Conservation (phyloP, 2,113 vertebrate species). For the Sturnus vulgaris region DNA sequence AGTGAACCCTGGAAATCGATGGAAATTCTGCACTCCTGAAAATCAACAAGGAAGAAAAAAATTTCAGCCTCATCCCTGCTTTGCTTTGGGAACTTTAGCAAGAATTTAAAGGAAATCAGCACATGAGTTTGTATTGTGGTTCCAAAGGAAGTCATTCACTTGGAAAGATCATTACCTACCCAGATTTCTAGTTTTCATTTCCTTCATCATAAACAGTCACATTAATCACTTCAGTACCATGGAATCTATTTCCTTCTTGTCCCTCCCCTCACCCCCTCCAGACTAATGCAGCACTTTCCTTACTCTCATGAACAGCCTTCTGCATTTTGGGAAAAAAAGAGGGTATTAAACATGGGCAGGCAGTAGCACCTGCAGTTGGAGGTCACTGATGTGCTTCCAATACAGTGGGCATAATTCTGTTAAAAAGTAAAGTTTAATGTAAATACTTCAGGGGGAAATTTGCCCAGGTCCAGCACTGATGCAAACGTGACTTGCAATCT, state of each 20-base stretch:
- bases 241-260: constrained; percentile 29
- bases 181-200: constrained; percentile 70
- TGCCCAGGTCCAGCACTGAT: not conserved
- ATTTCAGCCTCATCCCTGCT: not conserved
- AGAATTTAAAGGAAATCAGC: constrained; percentile 49
- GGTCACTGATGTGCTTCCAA: not conserved
- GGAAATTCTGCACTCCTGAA: not conserved
- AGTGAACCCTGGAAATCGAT: not conserved
- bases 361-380: not conserved
- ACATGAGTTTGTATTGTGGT: constrained; percentile 26
- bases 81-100: constrained; percentile 34
- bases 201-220: constrained; percentile 52
- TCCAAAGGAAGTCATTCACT: constrained; percentile 57
- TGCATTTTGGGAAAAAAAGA: not conserved
- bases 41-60: not conserved
- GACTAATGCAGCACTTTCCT: not conserved
- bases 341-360: not conserved
- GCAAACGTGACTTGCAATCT: not conserved
- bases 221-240: constrained; percentile 61
- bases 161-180: constrained; percentile 60
- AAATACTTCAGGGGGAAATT: not conserved
- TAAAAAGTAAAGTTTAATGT: not conserved
- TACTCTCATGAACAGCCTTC: not conserved
- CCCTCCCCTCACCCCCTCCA: not conserved
- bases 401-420: not conserved